Percentiles rank a stretch among this genome's conserved stretches.
Conservation (phyloP, 2,888 invertebrate species). For the Drosophila nr. medialis region DNA sequence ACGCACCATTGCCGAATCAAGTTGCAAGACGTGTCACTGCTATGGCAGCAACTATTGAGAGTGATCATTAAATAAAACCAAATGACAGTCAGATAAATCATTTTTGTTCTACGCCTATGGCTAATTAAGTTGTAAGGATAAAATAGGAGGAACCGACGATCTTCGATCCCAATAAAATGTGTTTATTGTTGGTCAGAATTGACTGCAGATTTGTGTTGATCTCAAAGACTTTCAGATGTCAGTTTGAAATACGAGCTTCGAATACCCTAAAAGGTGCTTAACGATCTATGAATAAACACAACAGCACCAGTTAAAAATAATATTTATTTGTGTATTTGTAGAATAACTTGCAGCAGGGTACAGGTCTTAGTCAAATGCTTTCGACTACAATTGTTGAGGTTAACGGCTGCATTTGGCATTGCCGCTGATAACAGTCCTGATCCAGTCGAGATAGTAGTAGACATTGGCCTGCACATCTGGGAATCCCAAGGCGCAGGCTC, state of each 20-base stretch:
- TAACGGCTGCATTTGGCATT: constrained; percentile 37
- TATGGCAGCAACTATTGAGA: constrained; percentile 70
- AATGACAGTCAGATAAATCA: not conserved
- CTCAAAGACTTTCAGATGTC: too few species aligned
- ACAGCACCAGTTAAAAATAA: too few species aligned
- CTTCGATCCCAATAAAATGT: not conserved
- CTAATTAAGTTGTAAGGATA: not conserved
- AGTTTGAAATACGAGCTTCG: too few species aligned
- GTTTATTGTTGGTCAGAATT: not conserved
- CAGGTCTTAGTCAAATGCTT: not conserved
- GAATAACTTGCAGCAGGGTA: not conserved
- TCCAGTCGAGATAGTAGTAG: constrained; percentile 76
- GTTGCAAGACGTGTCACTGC: constrained; percentile 68
- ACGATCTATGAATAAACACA: too few species aligned
- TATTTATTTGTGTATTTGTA: not conserved
- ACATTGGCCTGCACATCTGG: constrained; percentile 81
- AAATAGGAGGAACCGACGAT: not conserved
- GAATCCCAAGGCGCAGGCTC: constrained; percentile 73
- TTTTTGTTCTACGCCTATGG: constrained; percentile 3
- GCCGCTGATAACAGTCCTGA: constrained; percentile 60
- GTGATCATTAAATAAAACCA: constrained; percentile 29
- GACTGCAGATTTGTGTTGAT: too few species aligned
- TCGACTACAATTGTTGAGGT: not conserved
- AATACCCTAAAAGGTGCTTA: too few species aligned
- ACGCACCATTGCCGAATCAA: constrained; percentile 28